Percentiles rank a stretch among this genome's conserved stretches.
Conservation (phyloP, 2,113 vertebrate species). For the Mirza zaza region DNA sequence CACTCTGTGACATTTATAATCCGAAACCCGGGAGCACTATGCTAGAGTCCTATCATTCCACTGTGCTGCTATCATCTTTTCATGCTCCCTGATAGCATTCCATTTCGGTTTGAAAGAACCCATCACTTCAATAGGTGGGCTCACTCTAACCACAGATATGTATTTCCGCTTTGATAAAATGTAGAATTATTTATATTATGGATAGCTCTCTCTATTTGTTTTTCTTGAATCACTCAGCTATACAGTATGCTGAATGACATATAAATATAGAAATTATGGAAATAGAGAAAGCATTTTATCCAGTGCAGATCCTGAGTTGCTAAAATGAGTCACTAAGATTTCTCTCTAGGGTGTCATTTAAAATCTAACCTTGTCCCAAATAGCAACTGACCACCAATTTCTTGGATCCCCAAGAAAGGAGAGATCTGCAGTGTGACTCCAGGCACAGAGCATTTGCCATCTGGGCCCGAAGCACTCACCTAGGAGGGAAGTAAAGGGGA, state of each 20-base stretch:
- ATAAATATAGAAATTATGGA: slow-evolving; percentile 80
- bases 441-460: background rate
- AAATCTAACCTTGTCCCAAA: slow-evolving; percentile 75
- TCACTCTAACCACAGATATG: background rate
- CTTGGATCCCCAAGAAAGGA: slow-evolving; percentile 51
- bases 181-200: slow-evolving; percentile 65
- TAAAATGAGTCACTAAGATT: slow-evolving; percentile 80
- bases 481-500: background rate
- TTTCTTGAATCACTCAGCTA: slow-evolving; percentile 64
- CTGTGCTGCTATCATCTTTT: background rate
- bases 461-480: background rate
- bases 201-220: slow-evolving; percentile 48
- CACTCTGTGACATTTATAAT: background rate
- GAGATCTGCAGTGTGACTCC: background rate
- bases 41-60: background rate
- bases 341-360: slow-evolving; percentile 73
- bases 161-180: slow-evolving; percentile 55
- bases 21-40: background rate
- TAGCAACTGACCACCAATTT: slow-evolving; percentile 64
- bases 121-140: background rate
- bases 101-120: background rate
- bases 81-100: background rate
- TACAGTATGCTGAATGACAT: slow-evolving; percentile 68
- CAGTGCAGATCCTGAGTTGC: slow-evolving; percentile 69
- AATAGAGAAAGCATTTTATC: slow-evolving; percentile 74